Base-by-base conservation (phyloP, 2,113 vertebrate genomes). In the Megaceryle maxima region DNA sequence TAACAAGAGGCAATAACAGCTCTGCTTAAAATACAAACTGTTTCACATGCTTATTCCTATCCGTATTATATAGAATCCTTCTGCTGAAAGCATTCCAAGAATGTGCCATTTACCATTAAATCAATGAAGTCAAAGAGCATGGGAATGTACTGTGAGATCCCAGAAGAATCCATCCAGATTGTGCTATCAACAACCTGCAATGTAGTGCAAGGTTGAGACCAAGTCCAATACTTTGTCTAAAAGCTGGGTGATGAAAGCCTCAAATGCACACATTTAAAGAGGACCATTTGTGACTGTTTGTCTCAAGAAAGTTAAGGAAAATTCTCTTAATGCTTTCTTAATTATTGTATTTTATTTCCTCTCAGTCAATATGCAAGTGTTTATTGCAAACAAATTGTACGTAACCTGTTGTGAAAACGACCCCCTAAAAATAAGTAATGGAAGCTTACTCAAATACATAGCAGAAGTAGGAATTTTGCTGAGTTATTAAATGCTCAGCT, bases 111-210 rank as follows among this genome's bases (percentile, higher is more conserved):
- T 84, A 91, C 93, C 95, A 93, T 97, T 96, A 98, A 96, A 97
- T 95, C 96, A 95, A 50, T 75, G 88, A 95, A 97, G 97, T 94
- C 97, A 98, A 96, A 98, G 98, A 97, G 97, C 97, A 97, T 98
- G 98, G 96, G 97, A 98, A 97, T 87, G 78, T 79, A 87, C 94
- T 80, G 53, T 46, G 55, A 78, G 60, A 72, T 96, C 94, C 96
- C 93, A 46, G 80, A 97, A 97, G 96, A 96, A 96, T 81, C 88
- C 68, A 35, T 83, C 37, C 79, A 94, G 73, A 90, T 56, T 62
- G 68, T 3, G 20, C 89, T 94, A 83, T 44, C 94, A 88, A 91
- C 80, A 80, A 95, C 83, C 90, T 87, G 87, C 67, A 85, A 64
- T 63, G 73, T 14, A 75, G 60, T 76, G 76, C 67, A 91, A 96